Percentiles rank a stretch among this genome's conserved stretches.
These are phyloP conservation scores for Agonum fuliginosum DNA, from an alignment of 2,888 invertebrate species.

Conservation along the genomic window DNA sequence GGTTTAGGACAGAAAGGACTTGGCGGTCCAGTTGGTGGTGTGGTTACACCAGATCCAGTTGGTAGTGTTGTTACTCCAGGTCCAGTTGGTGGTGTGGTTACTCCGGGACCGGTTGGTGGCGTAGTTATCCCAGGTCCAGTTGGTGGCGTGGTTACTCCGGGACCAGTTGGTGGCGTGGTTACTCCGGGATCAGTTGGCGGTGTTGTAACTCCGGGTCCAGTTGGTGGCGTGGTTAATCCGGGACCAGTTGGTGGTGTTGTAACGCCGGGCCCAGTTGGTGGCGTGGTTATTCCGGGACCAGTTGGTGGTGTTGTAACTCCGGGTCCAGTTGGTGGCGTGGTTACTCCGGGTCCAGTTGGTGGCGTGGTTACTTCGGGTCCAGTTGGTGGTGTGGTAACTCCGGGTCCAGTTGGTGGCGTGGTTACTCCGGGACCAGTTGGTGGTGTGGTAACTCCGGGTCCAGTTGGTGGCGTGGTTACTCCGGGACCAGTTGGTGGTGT, in stretches of 20 bases:
- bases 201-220: too few relatives aligned
- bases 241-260: not conserved
- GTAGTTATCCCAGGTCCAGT: not conserved
- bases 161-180: slow-evolving; percentile 1
- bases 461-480: not conserved
- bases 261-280: too few relatives aligned
- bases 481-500: not conserved
- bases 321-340: not conserved
- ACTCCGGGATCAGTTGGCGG: not conserved
- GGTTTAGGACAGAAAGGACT: not conserved
- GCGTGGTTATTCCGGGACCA: not conserved
- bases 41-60: not conserved
- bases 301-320: not conserved
- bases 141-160: not conserved
- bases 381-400: not conserved
- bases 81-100: not conserved
- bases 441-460: not conserved
- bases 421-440: not conserved
- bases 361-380: too few relatives aligned
- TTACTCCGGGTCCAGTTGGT: not conserved
- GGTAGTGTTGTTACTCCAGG: not conserved
- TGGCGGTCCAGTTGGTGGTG: not conserved
- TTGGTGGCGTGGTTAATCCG: not conserved
- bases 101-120: too few relatives aligned
- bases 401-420: not conserved